Conservation (phyloP, 2,113 vertebrate genomes). For the Hippocampus zosterae region DNA sequence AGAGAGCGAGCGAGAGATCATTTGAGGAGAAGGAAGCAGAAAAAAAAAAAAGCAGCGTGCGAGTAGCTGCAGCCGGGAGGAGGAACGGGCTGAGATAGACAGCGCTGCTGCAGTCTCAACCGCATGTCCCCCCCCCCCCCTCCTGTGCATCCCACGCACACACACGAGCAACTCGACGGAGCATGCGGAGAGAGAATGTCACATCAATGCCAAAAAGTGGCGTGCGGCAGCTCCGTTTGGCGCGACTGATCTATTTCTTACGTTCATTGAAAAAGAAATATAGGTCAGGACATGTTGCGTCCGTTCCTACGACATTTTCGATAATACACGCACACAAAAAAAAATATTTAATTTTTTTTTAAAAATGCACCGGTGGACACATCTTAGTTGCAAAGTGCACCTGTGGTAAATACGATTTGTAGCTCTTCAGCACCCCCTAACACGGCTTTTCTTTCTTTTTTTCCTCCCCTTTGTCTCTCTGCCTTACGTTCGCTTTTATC, state of each 20-base stretch:
- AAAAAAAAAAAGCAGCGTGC: background rate
- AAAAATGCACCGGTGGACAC: too few species aligned
- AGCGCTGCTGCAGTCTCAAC: constrained; percentile 56
- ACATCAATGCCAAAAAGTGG: constrained; percentile 3
- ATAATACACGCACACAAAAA: too few species aligned
- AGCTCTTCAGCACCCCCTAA: too few species aligned
- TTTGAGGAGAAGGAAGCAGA: constrained; percentile 33
- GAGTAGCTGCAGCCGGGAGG: background rate
- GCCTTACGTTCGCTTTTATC: too few species aligned
- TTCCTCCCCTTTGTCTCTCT: too few species aligned
- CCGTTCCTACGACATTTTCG: too few species aligned
- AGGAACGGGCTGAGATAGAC: constrained; percentile 35
- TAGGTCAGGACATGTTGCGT: too few species aligned
- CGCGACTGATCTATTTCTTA: background rate
- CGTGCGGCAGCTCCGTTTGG: background rate
- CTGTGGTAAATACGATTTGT: too few species aligned
- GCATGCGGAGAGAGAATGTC: background rate
- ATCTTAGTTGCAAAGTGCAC: too few species aligned
- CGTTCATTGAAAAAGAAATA: too few species aligned
- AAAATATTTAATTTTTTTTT: too few species aligned
- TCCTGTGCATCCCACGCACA: constrained; percentile 24
- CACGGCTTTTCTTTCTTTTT: too few species aligned
- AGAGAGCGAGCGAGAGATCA: constrained; percentile 18
- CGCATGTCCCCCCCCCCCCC: constrained; percentile 60
- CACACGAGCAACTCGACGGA: background rate